Conservation (phyloP, 92 coral and sea anemone genomes). For the Micromussa lordhowensis region DNA sequence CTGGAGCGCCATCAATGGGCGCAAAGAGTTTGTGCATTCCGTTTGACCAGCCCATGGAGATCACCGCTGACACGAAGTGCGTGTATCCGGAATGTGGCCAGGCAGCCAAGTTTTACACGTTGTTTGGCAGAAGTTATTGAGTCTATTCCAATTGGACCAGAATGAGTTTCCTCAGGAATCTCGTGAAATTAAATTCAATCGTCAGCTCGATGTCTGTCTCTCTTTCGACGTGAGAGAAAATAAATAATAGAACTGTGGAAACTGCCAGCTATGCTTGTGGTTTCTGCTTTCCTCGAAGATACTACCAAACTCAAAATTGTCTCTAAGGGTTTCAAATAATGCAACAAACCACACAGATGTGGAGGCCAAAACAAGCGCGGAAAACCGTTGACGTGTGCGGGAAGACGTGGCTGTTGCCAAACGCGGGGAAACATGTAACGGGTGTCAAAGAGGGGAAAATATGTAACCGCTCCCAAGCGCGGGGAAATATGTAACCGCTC, state of each 20-base stretch:
- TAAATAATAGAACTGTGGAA: background rate
- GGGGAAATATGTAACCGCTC: background rate
- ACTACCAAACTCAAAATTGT: background rate
- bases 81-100: constrained; percentile 88
- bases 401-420: background rate
- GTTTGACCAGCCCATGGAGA: constrained; percentile 90
- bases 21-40: constrained; percentile 97
- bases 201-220: background rate
- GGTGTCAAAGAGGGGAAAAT: background rate
- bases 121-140: constrained; percentile 95
- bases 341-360: background rate
- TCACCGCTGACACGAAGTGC: constrained; percentile 86
- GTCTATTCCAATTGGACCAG: background rate
- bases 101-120: constrained; percentile 82
- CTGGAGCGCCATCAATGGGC: constrained; percentile 99
- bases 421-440: background rate
- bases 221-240: background rate
- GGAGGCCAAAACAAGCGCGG: no score
- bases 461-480: background rate
- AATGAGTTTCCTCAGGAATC: background rate
- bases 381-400: background rate
- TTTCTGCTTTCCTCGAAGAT: background rate
- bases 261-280: background rate
- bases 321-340: background rate
- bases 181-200: background rate